Evolutionary conservation across 1,140 invertebrate genomes (phyloP), one percentile per base, ranked within the genome.

Genomic region (Ladona fulva): DNA sequence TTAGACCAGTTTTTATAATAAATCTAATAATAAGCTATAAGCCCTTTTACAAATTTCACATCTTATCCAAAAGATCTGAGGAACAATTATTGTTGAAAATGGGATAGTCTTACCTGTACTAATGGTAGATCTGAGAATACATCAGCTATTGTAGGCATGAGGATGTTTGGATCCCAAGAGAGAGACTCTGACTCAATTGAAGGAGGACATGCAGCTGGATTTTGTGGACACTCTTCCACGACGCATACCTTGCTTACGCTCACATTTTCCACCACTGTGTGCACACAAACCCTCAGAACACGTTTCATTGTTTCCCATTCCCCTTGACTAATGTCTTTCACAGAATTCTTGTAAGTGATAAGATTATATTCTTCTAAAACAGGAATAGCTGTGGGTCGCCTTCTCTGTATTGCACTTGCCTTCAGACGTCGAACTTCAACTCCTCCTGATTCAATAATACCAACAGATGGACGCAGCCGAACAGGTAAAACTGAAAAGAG

Each of bases 391-490:
- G 88, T 84, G 12, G 87, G 86, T 79, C 89, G 87, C 25, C 87
- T 89, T 78, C 90, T 89, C 10, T 93, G 88, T 74, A 97, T 95
- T 5, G 91, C 89, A 80, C 90, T 94, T 0, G 93, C 93, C 81
- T 92, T 91, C 0, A 97, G 84, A 74, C 94, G 95, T 78, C 90
- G 88, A 29, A 97, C 89, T 85, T 95, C 93, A 19, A 97, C 91
- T 76, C 94, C 94, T 44, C 94, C 95, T 77, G 91, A 89, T 78
- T 90, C 87, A 79, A 88, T 79, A 24, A 83, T 42, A 12, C 76
- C 76, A 24, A 29, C 37, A 42, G 25, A 10, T 73, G 52, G 73
- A 24, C 74, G 66, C 73, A 78, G 14, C 19, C 1, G 25, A 59
- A 24, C n/a, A 74, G 59, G 10, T 73, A 52, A 0, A 25, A 8